These are phyloP conservation scores for Dryobates pubescens DNA, from an alignment of 2,797 vertebrate genomes.

Conservation along the genomic window DNA sequence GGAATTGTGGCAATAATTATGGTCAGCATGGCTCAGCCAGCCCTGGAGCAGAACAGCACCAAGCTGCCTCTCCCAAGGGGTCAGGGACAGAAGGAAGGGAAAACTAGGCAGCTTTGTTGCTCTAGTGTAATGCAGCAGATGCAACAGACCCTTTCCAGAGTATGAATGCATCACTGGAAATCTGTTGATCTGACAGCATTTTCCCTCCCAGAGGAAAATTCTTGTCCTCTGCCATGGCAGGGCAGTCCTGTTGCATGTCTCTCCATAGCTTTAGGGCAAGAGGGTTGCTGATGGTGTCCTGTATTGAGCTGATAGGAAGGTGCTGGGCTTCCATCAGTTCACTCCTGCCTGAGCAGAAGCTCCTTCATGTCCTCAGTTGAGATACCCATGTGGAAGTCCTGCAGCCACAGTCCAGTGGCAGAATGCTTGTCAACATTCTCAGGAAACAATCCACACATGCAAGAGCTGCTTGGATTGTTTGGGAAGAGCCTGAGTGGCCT, in stretches of 20 bases:
- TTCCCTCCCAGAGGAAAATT: not conserved
- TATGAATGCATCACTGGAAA: not conserved
- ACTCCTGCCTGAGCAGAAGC: not conserved
- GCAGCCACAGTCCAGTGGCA: not conserved
- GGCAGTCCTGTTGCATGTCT: not conserved
- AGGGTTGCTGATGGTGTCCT: not conserved
- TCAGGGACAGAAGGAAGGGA: not conserved
- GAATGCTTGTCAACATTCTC: not conserved
- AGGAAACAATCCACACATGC: conserved; percentile 25
- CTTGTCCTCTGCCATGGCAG: not conserved
- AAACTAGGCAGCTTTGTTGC: not conserved
- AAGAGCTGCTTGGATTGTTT: conserved; percentile 19
- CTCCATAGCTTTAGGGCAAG: not conserved
- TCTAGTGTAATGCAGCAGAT: not conserved
- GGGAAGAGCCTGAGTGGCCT: not conserved
- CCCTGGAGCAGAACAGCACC: not conserved
- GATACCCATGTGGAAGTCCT: not conserved
- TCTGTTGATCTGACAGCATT: not conserved
- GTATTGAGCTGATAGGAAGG: not conserved
- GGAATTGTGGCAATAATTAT: not conserved
- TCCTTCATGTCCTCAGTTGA: not conserved
- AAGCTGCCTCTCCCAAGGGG: not conserved
- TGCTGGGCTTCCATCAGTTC: not conserved
- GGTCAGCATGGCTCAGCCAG: not conserved
- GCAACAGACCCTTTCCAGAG: not conserved